Percentiles rank a stretch among this genome's conserved stretches.
phyloP scores from a whole-genome alignment of 2,113 vertebrate species.

The Strigops habroptila region DNA sequence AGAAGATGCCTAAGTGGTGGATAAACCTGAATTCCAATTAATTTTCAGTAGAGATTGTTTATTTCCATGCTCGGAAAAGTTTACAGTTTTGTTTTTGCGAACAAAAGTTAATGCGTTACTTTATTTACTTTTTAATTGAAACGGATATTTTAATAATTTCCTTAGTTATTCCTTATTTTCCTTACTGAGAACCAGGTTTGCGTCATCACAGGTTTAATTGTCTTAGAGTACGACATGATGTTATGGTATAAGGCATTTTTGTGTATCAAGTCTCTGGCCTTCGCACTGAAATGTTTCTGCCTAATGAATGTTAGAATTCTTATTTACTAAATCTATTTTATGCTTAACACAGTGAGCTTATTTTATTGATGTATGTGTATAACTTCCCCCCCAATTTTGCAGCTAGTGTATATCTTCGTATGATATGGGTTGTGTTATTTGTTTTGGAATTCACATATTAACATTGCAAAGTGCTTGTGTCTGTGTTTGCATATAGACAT shows the following conservation, averaged over 20 bases:
- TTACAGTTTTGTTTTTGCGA: neutral
- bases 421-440: neutral
- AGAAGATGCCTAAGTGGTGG: neutral
- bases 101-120: neutral
- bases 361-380: neutral
- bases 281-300: neutral
- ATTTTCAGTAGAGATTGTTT: neutral
- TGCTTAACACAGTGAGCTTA: neutral
- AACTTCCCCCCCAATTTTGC: neutral
- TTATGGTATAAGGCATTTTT: neutral
- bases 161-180: neutral
- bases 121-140: neutral
- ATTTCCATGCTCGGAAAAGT: neutral
- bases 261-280: neutral
- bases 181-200: neutral
- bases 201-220: neutral
- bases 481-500: slow-evolving; percentile 2
- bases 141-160: neutral
- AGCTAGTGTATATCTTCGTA: neutral
- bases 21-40: neutral
- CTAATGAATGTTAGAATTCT: neutral
- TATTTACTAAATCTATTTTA: neutral
- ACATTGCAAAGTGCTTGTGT: slow-evolving; percentile 14
- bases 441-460: slow-evolving; percentile 23
- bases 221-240: neutral